These are phyloP conservation scores for Catagonus wagneri DNA, from an alignment of 2,113 vertebrate genomes.

Conservation along the genomic window DNA sequence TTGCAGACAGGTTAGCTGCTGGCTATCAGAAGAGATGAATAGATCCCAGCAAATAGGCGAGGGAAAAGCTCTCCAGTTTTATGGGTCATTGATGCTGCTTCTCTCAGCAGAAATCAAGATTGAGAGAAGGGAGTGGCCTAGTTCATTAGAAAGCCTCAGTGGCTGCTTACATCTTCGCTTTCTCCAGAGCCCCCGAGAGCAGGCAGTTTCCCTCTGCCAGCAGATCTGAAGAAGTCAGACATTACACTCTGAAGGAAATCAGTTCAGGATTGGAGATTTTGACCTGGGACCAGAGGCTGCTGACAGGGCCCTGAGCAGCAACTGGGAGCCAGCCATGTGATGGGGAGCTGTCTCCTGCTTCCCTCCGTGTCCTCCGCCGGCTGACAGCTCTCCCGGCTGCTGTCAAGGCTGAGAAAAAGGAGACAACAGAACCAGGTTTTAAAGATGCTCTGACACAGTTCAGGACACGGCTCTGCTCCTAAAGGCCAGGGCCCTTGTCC, in stretches of 20 bases:
- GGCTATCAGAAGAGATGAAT: conserved; percentile 78
- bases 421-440: background rate
- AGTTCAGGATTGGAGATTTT: background rate
- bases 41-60: conserved; percentile 52
- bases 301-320: background rate
- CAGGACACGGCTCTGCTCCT: background rate
- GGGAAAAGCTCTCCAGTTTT: conserved; percentile 51
- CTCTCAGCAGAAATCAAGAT: conserved; percentile 61
- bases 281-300: background rate
- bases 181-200: background rate
- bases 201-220: background rate
- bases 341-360: background rate
- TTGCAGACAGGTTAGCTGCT: conserved; percentile 60
- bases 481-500: background rate
- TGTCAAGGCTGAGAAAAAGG: background rate
- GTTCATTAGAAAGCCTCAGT: background rate
- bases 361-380: background rate
- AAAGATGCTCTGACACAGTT: background rate
- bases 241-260: background rate
- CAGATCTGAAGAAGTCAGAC: background rate
- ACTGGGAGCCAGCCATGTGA: fast-evolving
- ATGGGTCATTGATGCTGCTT: conserved; percentile 60
- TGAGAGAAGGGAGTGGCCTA: conserved; percentile 40
- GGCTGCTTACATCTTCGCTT: background rate
- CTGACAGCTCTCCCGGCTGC: background rate